phyloP scores from a whole-genome alignment of 2,888 invertebrate species.

The Mythimna pallens region DNA sequence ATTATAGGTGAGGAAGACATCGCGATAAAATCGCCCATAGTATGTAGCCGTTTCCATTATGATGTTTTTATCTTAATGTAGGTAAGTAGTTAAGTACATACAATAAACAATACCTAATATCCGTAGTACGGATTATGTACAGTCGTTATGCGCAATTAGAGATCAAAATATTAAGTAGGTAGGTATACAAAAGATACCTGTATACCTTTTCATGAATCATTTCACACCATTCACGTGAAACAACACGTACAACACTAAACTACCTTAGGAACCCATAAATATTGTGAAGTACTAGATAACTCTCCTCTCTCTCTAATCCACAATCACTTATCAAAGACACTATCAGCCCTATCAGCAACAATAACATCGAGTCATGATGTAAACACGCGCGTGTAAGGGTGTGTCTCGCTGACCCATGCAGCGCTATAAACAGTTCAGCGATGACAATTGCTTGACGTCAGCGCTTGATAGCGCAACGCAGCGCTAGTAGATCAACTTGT shows the following conservation, averaged over 20 bases:
- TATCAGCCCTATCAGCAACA: slow-evolving; percentile 36
- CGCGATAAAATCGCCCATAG: too few species aligned
- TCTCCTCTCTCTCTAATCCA: not conserved
- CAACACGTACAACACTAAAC: not conserved
- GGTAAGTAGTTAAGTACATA: too few species aligned
- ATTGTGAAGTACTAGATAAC: not conserved
- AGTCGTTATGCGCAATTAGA: not conserved
- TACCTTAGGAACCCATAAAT: not conserved
- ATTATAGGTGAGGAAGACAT: too few species aligned
- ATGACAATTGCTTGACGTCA: slow-evolving; percentile 65
- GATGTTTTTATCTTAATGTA: too few species aligned
- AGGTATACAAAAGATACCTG: not conserved
- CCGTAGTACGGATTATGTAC: not conserved
- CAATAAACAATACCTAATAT: not conserved
- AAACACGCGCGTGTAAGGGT: slow-evolving; percentile 68
- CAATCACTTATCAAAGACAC: slow-evolving; percentile 25
- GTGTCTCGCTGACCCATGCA: slow-evolving; percentile 69
- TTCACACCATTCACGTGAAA: slow-evolving; percentile 3
- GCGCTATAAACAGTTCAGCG: slow-evolving; percentile 60
- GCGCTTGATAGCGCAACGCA: slow-evolving; percentile 23
- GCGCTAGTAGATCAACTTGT: slow-evolving; percentile 18
- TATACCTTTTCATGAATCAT: slow-evolving; percentile 3
- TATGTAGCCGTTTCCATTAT: too few species aligned
- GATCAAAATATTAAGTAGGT: not conserved
- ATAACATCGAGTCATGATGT: slow-evolving; percentile 45